Base-by-base conservation (phyloP, 2,888 invertebrate genomes). In the Furcula furcula region DNA sequence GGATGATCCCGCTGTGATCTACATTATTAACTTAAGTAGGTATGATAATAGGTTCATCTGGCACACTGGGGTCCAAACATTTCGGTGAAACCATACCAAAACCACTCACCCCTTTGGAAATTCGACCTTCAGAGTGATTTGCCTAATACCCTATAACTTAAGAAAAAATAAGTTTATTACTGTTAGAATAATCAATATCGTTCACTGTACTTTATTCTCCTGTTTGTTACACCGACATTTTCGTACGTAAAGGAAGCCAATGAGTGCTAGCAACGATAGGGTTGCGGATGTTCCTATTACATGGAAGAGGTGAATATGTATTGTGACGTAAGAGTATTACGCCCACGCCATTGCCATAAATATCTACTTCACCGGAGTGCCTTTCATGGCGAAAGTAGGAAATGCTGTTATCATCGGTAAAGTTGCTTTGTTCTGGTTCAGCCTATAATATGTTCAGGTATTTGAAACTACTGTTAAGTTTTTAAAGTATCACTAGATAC, bases 301-400 rank as follows among this genome's bases (percentile, higher is more conserved):
- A 23, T n/a, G n/a, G n/a, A n/a, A 7, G 10, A 28, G 11, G 6
- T 18, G 28, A n/a, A 11, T 11, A 18, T 18, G 18, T 28, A 11
- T 16, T 11, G 18, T 28, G 28, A 16, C 28, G 9, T 28, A 14
- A 18, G 18, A 9, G 28, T 18, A 18, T 18, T 28, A 28, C 28
- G 18, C n/a, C 16, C 28, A 11, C 11, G 18, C 28, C 28, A 15
- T 27, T 28, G 11, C 28, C 18, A 28, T 28, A 28, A 28, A 28
- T 28, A 11, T 18, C 28, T 28, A 28, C 28, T 28, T 28, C 16
- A 18, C 28, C 4, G 11, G 18, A 28, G 28, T 11, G 16, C 11
- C 3, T 28, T 10, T 10, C 11, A 16, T 16, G 28, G 28, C 18
- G 18, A 11, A 18, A 28, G 18, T 26, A 26, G 18, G 28, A 18